These are phyloP conservation scores for Eumerus sabulonum DNA, from an alignment of 2,888 invertebrate species.

Conservation along the genomic window DNA sequence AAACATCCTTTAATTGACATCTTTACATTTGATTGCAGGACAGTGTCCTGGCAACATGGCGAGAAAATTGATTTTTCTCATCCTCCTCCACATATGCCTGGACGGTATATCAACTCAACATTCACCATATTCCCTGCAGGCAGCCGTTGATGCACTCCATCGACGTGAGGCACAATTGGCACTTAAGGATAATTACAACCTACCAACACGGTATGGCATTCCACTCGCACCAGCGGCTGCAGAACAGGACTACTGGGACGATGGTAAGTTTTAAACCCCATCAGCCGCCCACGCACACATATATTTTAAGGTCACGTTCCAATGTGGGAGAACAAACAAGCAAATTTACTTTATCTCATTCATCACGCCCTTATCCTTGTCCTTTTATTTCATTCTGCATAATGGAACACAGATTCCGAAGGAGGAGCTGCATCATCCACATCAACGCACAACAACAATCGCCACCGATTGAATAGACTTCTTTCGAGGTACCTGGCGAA, in stretches of 20 bases:
- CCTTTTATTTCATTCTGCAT: not conserved
- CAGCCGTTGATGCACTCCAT: conserved; percentile 78
- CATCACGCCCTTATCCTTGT: not conserved
- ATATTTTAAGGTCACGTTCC: conserved; percentile 3
- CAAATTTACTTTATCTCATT: conserved; percentile 15
- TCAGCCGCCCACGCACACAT: not conserved
- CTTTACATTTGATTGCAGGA: conserved; percentile 7
- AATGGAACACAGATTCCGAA: conserved; percentile 37
- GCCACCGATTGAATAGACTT: conserved; percentile 76
- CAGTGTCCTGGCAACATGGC: conserved; percentile 55
- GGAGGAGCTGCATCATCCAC: conserved; percentile 49
- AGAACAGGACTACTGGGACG: conserved; percentile 77
- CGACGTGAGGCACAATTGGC: conserved; percentile 75
- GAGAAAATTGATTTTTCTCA: conserved; percentile 68
- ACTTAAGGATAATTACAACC: conserved; percentile 70
- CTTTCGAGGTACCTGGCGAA: conserved; percentile 77
- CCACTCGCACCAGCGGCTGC: conserved; percentile 65
- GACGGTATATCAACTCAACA: conserved; percentile 66
- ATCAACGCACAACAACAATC: conserved; percentile 73
- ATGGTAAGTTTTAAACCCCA: conserved; percentile 73
- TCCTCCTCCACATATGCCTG: conserved; percentile 55
- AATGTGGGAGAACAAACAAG: not conserved
- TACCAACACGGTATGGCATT: conserved; percentile 48
- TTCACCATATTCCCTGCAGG: conserved; percentile 76
- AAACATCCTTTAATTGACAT: no score